Conservation (phyloP, 2,113 vertebrate genomes). For the Antechinus stuartii region DNA sequence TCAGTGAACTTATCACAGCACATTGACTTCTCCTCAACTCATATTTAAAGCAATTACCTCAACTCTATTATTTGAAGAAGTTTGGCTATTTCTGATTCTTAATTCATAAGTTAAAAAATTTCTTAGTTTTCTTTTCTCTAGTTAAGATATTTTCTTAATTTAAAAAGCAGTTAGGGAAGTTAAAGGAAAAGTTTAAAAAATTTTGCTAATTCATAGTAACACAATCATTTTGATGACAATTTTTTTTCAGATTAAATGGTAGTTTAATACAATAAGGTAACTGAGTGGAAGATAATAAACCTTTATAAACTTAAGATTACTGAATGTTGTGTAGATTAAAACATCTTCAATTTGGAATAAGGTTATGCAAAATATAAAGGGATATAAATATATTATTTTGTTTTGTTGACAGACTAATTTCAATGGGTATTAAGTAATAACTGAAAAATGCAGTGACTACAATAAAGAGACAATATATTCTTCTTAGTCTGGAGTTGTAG, state of each 20-base stretch:
- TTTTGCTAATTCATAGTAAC: neutral
- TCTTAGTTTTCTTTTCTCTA: neutral
- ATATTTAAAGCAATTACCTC: slow-evolving; percentile 17
- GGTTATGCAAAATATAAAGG: neutral
- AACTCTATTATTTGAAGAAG: slow-evolving; percentile 11
- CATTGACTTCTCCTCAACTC: neutral
- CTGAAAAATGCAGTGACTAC: neutral
- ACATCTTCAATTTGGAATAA: neutral
- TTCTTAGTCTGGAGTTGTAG: neutral
- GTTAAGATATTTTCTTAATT: slow-evolving; percentile 15
- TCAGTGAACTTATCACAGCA: neutral
- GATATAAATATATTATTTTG: neutral
- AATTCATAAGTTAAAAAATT: slow-evolving; percentile 9
- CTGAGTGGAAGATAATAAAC: neutral
- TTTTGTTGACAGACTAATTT: neutral
- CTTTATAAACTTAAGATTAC: neutral
- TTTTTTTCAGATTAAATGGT: neutral
- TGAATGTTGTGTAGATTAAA: neutral
- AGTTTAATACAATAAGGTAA: neutral
- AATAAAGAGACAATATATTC: neutral
- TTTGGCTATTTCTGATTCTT: neutral
- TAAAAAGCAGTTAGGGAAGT: neutral
- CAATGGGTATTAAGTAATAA: neutral
- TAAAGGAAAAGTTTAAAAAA: neutral
- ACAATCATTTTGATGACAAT: neutral